Conservation (phyloP, 1,140 invertebrate species). For the Tetranychus urticae region DNA sequence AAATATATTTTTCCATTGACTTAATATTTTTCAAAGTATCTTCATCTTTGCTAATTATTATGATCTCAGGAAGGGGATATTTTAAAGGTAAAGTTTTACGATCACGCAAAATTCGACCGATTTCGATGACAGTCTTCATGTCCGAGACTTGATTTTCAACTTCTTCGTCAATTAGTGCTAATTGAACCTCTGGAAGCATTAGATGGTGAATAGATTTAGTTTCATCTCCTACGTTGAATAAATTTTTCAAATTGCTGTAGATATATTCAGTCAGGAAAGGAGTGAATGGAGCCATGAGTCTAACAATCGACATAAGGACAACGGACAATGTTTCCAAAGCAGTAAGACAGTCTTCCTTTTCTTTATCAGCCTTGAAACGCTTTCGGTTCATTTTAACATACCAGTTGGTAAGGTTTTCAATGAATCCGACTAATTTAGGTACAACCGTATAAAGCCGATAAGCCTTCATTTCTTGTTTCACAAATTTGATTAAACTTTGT, state of each 20-base stretch:
- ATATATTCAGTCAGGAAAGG: slow-evolving; percentile 90
- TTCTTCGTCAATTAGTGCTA: slow-evolving; percentile 47
- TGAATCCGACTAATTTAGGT: slow-evolving; percentile 74
- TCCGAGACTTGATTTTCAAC: slow-evolving; percentile 69
- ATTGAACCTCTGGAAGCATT: slow-evolving; percentile 44
- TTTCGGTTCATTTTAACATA: slow-evolving; percentile 90
- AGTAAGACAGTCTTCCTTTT: slow-evolving; percentile 43
- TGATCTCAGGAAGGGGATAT: slow-evolving; percentile 83
- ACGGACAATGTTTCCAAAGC: slow-evolving; percentile 67
- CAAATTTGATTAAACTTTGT: slow-evolving; percentile 66
- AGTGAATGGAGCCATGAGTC: slow-evolving; percentile 87
- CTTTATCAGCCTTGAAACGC: slow-evolving; percentile 60
- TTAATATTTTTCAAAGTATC: slow-evolving; percentile 53
- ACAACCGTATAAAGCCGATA: slow-evolving; percentile 90
- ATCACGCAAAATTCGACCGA: slow-evolving; percentile 75
- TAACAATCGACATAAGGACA: slow-evolving; percentile 66
- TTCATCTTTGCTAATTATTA: slow-evolving; percentile 69
- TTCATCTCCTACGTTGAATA: slow-evolving; percentile 18
- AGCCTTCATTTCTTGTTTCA: slow-evolving; percentile 71
- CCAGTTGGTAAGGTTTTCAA: slow-evolving; percentile 95
- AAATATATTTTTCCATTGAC: slow-evolving; percentile 57
- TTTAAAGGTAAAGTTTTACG: slow-evolving; percentile 80
- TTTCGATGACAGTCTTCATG: slow-evolving; percentile 87
- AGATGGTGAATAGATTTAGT: slow-evolving; percentile 59
- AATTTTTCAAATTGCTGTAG: slow-evolving; percentile 54